phyloP scores from a whole-genome alignment of 2,113 vertebrate genomes.

The Chaetops frenatus region DNA sequence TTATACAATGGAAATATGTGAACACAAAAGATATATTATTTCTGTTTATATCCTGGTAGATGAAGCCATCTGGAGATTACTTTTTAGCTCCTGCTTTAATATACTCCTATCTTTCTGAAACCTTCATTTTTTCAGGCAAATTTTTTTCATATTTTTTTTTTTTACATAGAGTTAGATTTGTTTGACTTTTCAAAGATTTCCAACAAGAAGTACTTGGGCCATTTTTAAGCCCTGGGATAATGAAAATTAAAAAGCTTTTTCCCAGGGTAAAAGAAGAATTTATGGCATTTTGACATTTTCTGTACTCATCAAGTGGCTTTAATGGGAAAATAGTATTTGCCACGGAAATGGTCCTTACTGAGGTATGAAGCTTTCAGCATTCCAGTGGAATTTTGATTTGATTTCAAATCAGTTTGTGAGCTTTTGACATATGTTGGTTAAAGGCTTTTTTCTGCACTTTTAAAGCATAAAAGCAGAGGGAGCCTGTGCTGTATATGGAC shows the following conservation, averaged over 20 bases:
- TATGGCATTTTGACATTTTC: slow-evolving; percentile 29
- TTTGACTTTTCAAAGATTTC: neutral
- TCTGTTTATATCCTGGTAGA: neutral
- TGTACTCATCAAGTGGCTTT: neutral
- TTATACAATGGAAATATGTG: neutral
- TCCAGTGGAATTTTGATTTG: slow-evolving; percentile 24
- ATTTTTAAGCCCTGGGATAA: neutral
- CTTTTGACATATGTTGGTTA: neutral
- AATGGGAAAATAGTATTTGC: slow-evolving; percentile 18
- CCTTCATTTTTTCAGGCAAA: neutral
- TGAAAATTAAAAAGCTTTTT: slow-evolving; percentile 35
- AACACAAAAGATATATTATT: neutral
- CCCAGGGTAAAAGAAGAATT: slow-evolving; percentile 42
- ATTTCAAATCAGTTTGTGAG: neutral
- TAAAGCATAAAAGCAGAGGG: neutral
- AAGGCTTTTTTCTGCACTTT: neutral
- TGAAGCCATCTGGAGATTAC: neutral
- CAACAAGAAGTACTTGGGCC: neutral
- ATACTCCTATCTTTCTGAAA: neutral
- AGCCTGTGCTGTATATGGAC: neutral
- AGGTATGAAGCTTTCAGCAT: slow-evolving; percentile 6
- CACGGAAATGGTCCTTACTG: neutral
- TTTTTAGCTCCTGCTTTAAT: neutral
- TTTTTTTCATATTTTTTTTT: neutral
- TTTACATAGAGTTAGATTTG: neutral